Base-by-base conservation (phyloP, 2,797 vertebrate genomes). In the Acanthurus leucopareius region DNA sequence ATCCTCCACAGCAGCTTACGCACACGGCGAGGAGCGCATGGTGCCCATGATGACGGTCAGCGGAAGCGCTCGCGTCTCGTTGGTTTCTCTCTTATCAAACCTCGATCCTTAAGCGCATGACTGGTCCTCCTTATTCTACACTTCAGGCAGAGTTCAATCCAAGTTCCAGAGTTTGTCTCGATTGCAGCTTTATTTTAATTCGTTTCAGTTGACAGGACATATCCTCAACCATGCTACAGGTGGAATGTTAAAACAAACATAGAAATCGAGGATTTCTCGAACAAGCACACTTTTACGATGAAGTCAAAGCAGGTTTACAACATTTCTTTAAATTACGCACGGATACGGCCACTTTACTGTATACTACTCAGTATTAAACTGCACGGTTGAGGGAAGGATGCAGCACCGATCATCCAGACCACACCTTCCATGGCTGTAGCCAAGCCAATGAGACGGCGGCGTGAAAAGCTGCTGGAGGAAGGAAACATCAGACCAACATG, bases 401-500 rank as follows among this genome's bases (percentile, higher is more conserved):
- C 82, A 44, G 79, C 69, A 54, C 60, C 77, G n/a, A n/a, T 82
- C 69, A 56, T 82, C 69, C 81, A 86, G 86, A 91, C 93, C 94
- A 93, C 94, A 90, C 93, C 93, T 91, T 91, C 88, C 83, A 14
- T 19, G n/a, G 58, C 67, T 79, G 58, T 1, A 67, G 71, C 78
- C 53, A 40, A 79, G 68, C 92, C 93, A 94, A 94, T 94, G 63
- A 60, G 82, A 81, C 52, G 64, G 48, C 9, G 45, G 60, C 8
- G 59, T 25, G 48, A 72, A 49, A 69, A 75, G 74, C 75, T 72
- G 73, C 47, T 60, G 40, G 60, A 56, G 7, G 62, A 64, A 52
- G 54, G 51, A 38, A 61, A 75, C 58, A 7, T 48, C 22, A 54
- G 10, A 57, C 10, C 2, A 19, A 57, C 61, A 47, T 28, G 5